Conservation (phyloP, 2,113 vertebrate species). For the Benitochromis conjunctus region DNA sequence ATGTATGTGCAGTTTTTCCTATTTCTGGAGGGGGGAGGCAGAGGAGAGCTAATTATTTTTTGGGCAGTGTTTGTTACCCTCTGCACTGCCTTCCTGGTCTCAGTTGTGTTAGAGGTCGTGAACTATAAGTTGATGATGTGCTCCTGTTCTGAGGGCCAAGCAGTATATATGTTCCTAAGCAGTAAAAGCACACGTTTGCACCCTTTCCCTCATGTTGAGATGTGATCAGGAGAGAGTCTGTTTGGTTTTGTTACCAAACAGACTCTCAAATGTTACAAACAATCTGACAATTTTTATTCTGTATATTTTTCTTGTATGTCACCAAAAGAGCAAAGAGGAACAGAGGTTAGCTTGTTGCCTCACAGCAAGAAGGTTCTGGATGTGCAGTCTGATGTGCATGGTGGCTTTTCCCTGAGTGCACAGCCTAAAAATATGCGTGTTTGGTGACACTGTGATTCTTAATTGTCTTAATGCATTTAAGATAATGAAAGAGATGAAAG, state of each 20-base stretch:
- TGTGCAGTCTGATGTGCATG: neutral
- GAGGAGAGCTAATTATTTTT: neutral
- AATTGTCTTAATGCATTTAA: no score
- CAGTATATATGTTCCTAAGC: no score
- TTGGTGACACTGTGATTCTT: no score
- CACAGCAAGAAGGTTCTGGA: neutral
- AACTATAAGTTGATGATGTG: no score
- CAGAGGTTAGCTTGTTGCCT: fast-evolving
- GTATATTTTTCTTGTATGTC: neutral
- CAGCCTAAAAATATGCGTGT: no score
- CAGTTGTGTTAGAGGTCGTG: neutral
- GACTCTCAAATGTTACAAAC: neutral
- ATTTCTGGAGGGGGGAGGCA: neutral
- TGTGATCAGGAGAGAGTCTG: no score
- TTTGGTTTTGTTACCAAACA: neutral
- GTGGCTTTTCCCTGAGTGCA: neutral
- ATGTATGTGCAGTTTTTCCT: neutral
- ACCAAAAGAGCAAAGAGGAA: neutral
- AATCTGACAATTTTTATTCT: neutral
- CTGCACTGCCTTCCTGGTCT: neutral
- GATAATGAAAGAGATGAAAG: no score
- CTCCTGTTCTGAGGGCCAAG: no score
- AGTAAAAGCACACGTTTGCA: no score
- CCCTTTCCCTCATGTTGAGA: no score
- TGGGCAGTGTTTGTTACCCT: neutral